Percentiles rank a stretch among this genome's conserved stretches.
These are phyloP conservation scores for Diadromus collaris DNA, from an alignment of 2,888 invertebrate species.

Conservation along the genomic window DNA sequence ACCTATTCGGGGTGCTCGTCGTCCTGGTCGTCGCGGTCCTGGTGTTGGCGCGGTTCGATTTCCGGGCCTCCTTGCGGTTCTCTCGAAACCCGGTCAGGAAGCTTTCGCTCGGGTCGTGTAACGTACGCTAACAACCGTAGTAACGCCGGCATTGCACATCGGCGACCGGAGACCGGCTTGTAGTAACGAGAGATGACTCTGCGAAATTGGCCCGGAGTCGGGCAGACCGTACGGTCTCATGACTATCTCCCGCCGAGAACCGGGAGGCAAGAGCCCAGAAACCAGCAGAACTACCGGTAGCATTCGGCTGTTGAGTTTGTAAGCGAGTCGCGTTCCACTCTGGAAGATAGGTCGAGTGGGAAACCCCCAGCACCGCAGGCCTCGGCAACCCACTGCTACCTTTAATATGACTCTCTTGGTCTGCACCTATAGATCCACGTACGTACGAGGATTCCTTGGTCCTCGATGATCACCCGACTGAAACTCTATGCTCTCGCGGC, in stretches of 20 bases:
- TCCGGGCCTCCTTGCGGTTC: slow-evolving; percentile 34
- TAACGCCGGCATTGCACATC: slow-evolving; percentile 47
- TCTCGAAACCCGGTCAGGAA: slow-evolving; percentile 46
- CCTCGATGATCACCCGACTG: slow-evolving; percentile 55
- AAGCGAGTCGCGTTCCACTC: slow-evolving; percentile 60
- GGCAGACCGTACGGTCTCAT: slow-evolving; percentile 41
- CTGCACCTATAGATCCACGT: slow-evolving; percentile 24
- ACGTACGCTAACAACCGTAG: slow-evolving; percentile 29
- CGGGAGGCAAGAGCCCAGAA: slow-evolving; percentile 23
- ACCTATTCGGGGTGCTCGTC: slow-evolving; percentile 31
- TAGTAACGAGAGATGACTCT: slow-evolving; percentile 58
- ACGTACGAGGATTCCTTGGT: slow-evolving; percentile 35
- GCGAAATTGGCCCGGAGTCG: slow-evolving; percentile 60
- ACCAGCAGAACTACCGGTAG: slow-evolving; percentile 34
- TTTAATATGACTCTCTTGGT: slow-evolving; percentile 41
- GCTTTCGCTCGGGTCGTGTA: slow-evolving; percentile 32
- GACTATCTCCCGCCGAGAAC: slow-evolving; percentile 42
- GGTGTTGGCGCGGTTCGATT: slow-evolving; percentile 44
- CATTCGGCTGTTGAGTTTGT: slow-evolving; percentile 63
- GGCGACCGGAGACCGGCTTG: slow-evolving; percentile 34
- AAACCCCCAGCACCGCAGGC: slow-evolving; percentile 40
- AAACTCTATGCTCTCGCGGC: slow-evolving; percentile 31
- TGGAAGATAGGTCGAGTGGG: slow-evolving; percentile 68
- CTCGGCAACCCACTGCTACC: slow-evolving; percentile 41
- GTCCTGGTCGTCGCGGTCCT: neutral